Evolutionary conservation across 2,113 vertebrate species (phyloP).

Genomic region (Cnemophilus loriae): DNA sequence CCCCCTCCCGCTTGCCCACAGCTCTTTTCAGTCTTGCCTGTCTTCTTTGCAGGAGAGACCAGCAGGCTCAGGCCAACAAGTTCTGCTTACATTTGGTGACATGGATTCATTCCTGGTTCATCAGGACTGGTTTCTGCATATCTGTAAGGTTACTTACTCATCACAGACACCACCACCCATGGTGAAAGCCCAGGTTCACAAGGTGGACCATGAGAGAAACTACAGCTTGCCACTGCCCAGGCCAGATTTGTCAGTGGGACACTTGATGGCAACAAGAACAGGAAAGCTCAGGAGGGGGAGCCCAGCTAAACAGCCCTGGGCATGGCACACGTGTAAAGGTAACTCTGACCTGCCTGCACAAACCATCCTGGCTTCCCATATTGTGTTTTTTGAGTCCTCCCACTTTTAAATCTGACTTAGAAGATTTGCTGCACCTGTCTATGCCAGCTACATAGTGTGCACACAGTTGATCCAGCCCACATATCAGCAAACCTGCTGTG

Average conservation of each 20-base stretch:
- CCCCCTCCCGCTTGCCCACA: neutral
- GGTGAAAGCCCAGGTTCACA: neutral
- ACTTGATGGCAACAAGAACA: neutral
- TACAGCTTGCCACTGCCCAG: neutral
- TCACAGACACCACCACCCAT: neutral
- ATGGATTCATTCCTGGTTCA: neutral
- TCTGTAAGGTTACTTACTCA: neutral
- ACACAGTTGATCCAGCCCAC: neutral
- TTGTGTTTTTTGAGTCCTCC: neutral
- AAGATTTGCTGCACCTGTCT: neutral
- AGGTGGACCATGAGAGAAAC: neutral
- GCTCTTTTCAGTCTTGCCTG: neutral
- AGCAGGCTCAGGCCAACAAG: neutral
- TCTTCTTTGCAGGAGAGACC: neutral
- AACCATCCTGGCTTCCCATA: neutral
- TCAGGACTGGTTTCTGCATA: neutral
- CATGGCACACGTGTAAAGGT: accelerated
- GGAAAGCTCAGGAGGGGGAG: neutral
- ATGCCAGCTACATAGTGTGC: neutral
- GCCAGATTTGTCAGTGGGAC: neutral
- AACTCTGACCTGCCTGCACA: neutral
- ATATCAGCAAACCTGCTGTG: neutral
- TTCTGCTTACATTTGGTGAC: neutral
- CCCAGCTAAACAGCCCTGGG: neutral
- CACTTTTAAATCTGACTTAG: neutral